Evolutionary conservation across 2,797 vertebrate species (phyloP).

Genomic region (Amblyraja radiata): DNA sequence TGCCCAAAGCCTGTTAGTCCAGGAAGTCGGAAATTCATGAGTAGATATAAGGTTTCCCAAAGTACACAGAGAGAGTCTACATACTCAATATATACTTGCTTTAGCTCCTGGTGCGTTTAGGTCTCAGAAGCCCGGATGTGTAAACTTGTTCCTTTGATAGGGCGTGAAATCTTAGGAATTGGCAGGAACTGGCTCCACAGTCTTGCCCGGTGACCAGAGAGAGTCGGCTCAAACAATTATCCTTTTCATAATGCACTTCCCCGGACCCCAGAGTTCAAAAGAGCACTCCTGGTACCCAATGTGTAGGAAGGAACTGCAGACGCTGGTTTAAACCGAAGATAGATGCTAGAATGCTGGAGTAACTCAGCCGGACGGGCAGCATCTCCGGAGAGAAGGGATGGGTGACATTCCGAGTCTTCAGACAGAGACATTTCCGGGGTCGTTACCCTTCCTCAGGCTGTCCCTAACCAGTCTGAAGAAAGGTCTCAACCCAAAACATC

Average conservation of each 20-base stretch:
- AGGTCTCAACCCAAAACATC: too few species aligned
- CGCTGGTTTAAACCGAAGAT: too few species aligned
- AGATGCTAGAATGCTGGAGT: too few species aligned
- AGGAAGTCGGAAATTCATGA: constrained; percentile 56
- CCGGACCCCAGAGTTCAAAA: constrained; percentile 29
- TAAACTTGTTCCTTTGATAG: constrained; percentile 78
- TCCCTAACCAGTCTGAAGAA: too few species aligned
- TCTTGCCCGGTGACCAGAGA: constrained; percentile 58
- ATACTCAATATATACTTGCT: constrained; percentile 60
- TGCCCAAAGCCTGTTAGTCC: constrained; percentile 55
- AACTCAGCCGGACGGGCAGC: too few species aligned
- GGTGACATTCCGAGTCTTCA: too few species aligned
- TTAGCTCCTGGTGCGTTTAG: constrained; percentile 64
- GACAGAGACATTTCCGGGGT: too few species aligned
- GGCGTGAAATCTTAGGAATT: constrained; percentile 86
- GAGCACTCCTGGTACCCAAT: constrained; percentile 17
- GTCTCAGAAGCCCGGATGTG: constrained; percentile 61
- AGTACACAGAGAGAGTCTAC: constrained; percentile 52
- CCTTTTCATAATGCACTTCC: constrained; percentile 48
- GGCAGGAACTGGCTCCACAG: constrained; percentile 74
- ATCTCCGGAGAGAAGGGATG: too few species aligned
- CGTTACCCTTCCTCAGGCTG: too few species aligned
- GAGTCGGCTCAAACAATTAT: constrained; percentile 54
- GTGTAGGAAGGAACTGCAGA: too few species aligned
- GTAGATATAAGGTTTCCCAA: constrained; percentile 54